A percentile compares a stretch with the other conserved stretches of the same genome.
phyloP scores from a whole-genome alignment of 1,140 invertebrate genomes.

The Heliconius congener region DNA sequence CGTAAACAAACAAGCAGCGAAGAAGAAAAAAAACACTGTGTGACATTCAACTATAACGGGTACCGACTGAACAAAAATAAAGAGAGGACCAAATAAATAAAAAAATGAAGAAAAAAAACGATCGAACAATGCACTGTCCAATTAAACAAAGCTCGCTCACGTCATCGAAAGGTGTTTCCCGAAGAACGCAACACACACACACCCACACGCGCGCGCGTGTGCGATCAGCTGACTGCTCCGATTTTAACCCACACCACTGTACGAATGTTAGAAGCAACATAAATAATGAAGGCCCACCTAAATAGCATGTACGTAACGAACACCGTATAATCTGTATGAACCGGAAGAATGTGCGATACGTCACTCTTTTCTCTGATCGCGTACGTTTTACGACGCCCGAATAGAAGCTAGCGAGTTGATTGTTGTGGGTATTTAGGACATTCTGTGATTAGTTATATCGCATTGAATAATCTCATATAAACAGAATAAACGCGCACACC shows the following conservation, averaged over 20 bases:
- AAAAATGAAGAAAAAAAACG: constrained; percentile 49
- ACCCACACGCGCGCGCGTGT: neutral
- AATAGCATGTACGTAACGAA: constrained; percentile 68
- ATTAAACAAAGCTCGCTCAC: constrained; percentile 76
- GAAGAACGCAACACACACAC: constrained; percentile 76
- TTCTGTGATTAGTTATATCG: constrained; percentile 45
- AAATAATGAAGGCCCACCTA: constrained; percentile 81
- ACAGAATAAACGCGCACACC: constrained; percentile 63
- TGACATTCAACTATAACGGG: constrained; percentile 36
- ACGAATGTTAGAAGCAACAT: constrained; percentile 75
- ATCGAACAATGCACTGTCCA: constrained; percentile 78
- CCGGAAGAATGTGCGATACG: constrained; percentile 72
- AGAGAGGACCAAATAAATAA: constrained; percentile 47
- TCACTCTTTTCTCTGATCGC: constrained; percentile 60
- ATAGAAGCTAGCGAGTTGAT: constrained; percentile 57
- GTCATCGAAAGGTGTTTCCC: constrained; percentile 81
- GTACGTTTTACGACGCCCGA: constrained; percentile 59
- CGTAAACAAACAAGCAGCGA: neutral
- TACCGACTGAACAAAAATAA: constrained; percentile 41
- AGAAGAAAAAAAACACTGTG: neutral
- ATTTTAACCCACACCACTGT: constrained; percentile 77
- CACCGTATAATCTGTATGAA: constrained; percentile 78
- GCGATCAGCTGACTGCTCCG: constrained; percentile 79
- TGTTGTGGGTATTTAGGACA: constrained; percentile 58
- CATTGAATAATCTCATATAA: constrained; percentile 76